Percentiles rank a stretch among this genome's conserved stretches.
These are phyloP conservation scores for Thamnophis sirtalis DNA, from an alignment of 2,113 vertebrate species.

Conservation along the genomic window DNA sequence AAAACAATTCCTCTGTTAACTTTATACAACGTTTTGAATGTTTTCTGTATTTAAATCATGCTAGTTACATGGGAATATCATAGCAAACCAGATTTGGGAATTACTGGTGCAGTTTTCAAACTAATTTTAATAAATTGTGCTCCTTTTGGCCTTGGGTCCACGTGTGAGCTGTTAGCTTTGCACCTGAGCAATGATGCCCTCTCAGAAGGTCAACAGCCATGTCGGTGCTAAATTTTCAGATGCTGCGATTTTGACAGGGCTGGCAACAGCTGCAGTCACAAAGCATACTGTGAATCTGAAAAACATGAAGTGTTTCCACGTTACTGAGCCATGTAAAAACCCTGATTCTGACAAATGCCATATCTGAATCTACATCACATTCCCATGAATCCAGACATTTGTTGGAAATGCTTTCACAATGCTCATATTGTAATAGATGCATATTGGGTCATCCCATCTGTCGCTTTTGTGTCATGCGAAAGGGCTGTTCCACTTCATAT, in stretches of 20 bases:
- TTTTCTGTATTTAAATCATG: background rate
- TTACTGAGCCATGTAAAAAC: background rate
- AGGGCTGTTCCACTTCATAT: background rate
- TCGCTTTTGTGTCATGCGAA: background rate
- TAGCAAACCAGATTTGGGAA: background rate
- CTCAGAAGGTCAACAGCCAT: background rate
- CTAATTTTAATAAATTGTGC: background rate
- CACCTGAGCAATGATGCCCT: background rate
- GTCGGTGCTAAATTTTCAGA: background rate
- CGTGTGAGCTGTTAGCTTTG: background rate
- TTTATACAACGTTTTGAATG: background rate
- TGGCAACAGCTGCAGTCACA: background rate
- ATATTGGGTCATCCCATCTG: background rate
- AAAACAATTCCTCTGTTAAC: background rate
- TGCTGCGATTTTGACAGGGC: background rate
- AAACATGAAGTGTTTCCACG: background rate
- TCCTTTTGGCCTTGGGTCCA: background rate
- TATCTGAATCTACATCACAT: background rate
- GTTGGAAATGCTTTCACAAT: background rate
- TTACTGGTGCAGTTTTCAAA: background rate
- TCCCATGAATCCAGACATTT: background rate
- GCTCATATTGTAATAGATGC: background rate
- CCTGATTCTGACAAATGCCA: background rate
- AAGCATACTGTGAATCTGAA: background rate
- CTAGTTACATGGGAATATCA: background rate